A percentile compares a stretch with the other conserved stretches of the same genome.
These are phyloP conservation scores for Masticophis lateralis DNA, from an alignment of 2,797 vertebrate species.

Conservation along the genomic window DNA sequence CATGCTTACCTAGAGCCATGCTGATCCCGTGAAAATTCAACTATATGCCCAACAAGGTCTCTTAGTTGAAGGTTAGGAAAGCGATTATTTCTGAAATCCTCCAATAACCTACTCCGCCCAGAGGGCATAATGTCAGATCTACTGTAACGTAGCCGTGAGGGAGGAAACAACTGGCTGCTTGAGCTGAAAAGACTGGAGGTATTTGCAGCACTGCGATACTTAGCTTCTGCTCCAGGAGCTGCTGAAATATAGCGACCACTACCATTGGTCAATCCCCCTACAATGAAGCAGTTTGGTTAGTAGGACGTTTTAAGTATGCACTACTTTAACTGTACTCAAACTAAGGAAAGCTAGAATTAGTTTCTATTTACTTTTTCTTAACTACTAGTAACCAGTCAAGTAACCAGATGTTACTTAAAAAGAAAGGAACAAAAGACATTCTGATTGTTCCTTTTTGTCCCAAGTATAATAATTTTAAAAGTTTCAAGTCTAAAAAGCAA, in stretches of 20 bases:
- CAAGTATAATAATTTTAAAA: neutral
- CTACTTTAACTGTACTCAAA: conserved; percentile 47
- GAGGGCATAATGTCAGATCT: conserved; percentile 96
- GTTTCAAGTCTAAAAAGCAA: conserved; percentile 41
- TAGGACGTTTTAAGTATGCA: conserved; percentile 19
- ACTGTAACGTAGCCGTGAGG: conserved; percentile 90
- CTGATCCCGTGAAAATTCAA: conserved; percentile 98
- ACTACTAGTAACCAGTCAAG: neutral
- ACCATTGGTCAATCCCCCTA: conserved; percentile 95
- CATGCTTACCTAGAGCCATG: conserved; percentile 90
- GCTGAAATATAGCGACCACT: conserved; percentile 97
- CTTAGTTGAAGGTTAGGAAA: conserved; percentile 96
- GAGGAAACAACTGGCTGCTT: conserved; percentile 95
- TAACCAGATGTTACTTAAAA: neutral
- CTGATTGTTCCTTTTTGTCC: neutral
- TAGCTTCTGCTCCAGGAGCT: conserved; percentile 94
- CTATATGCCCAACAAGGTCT: conserved; percentile 95
- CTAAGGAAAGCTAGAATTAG: conserved; percentile 47
- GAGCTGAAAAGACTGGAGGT: conserved; percentile 96
- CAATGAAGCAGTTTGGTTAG: conserved; percentile 72
- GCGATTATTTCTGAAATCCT: conserved; percentile 97
- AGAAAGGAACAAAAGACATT: neutral
- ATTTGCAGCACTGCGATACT: conserved; percentile 87
- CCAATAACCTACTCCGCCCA: conserved; percentile 90
- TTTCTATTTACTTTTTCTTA: conserved; percentile 34